phyloP scores from a whole-genome alignment of 2,888 invertebrate species.

The Protonemura montana region DNA sequence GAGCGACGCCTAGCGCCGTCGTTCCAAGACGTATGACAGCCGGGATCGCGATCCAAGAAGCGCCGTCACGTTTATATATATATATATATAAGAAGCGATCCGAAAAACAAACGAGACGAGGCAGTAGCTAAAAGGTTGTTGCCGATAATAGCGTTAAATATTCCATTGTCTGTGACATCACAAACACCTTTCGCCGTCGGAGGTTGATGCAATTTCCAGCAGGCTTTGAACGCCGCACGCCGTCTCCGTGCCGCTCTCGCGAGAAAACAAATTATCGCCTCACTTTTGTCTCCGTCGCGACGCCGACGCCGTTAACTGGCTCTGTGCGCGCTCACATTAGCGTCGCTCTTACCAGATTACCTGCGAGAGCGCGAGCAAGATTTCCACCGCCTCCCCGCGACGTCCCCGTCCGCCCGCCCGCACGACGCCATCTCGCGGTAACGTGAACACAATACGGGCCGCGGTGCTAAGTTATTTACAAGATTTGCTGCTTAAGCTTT shows the following conservation, averaged over 20 bases:
- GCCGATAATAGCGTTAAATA: neutral
- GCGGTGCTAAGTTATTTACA: constrained; percentile 7
- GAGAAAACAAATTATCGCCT: constrained; percentile 27
- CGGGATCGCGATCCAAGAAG: no score
- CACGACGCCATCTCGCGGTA: neutral
- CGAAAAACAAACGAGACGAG: neutral
- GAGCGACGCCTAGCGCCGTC: no score
- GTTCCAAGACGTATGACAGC: no score
- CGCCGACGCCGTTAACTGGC: neutral
- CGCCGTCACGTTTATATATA: no score
- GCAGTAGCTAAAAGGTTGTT: neutral
- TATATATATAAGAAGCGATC: no score
- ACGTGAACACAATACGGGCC: neutral
- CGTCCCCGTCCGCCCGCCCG: no score
- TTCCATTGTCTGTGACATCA: neutral
- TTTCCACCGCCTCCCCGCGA: neutral
- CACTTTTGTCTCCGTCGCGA: constrained; percentile 1
- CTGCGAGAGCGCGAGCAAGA: neutral
- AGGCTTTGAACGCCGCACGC: neutral
- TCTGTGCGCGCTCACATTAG: neutral
- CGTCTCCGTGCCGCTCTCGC: neutral
- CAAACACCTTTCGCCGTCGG: neutral
- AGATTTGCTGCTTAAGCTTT: constrained; percentile 10
- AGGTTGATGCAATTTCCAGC: no score
- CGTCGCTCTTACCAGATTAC: constrained; percentile 22